Evolutionary conservation across 2,113 vertebrate genomes (phyloP).

Genomic region (Alces alces): DNA sequence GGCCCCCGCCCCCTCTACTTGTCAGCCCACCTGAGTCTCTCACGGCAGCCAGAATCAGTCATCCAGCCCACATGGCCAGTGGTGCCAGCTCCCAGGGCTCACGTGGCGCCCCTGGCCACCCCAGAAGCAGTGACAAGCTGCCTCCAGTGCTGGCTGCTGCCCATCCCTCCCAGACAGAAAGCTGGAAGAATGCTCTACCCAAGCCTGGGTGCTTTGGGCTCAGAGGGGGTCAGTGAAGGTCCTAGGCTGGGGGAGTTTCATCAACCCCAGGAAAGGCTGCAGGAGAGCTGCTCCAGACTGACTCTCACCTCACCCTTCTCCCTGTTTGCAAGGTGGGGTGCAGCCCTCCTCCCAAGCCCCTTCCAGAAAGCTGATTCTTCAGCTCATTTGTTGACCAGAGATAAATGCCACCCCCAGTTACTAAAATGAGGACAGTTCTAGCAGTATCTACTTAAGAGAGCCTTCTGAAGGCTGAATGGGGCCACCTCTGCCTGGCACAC

Average conservation of each 20-base stretch:
- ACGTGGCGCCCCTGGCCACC: fast-evolving
- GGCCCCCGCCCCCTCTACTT: fast-evolving
- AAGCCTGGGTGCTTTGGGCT: background rate
- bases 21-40: fast-evolving
- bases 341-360: background rate
- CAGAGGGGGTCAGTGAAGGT: fast-evolving
- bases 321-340: fast-evolving
- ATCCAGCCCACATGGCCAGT: background rate
- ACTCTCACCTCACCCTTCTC: fast-evolving
- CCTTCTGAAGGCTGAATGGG: background rate
- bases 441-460: too few species aligned
- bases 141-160: background rate
- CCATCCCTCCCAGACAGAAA: background rate
- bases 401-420: fast-evolving
- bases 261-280: background rate
- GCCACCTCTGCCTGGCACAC: fast-evolving
- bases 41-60: fast-evolving
- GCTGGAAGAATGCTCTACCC: background rate
- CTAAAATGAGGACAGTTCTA: background rate
- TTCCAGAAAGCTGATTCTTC: background rate
- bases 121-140: background rate
- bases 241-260: fast-evolving
- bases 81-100: fast-evolving
- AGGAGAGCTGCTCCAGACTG: background rate
- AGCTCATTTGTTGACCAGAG: background rate